These are phyloP conservation scores for Orthonychiurus folsomi DNA, from an alignment of 2,888 invertebrate genomes.

Conservation along the genomic window DNA sequence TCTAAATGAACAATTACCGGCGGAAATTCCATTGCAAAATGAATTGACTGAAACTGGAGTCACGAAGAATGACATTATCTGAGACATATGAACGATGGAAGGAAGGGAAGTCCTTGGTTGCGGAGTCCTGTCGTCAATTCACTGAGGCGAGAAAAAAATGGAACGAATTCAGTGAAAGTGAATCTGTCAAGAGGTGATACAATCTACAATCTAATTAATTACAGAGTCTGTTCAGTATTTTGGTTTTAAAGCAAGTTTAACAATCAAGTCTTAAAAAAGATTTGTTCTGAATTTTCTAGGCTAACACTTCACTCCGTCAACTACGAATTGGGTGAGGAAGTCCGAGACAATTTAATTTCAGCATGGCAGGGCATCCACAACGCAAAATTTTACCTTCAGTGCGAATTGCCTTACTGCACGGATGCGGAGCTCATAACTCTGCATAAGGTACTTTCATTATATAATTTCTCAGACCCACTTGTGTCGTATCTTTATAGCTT, in stretches of 20 bases:
- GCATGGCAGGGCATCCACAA: constrained; percentile 35
- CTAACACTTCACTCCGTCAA: constrained; percentile 7
- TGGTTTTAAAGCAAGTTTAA: not conserved
- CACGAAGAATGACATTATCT: constrained; percentile 32
- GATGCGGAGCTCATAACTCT: constrained; percentile 30
- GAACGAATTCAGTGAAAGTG: not conserved
- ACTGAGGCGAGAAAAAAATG: constrained; percentile 1
- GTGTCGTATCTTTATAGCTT: not conserved
- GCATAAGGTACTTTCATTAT: constrained; percentile 28
- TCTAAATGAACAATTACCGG: constrained; percentile 14
- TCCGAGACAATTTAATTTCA: constrained; percentile 36
- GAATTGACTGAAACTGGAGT: constrained; percentile 33
- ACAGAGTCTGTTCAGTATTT: no score
- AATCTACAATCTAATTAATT: no score
- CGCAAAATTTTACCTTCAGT: constrained; percentile 33
- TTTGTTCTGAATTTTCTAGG: not conserved
- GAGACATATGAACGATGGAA: constrained; percentile 39
- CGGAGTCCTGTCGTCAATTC: constrained; percentile 1
- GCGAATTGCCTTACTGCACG: constrained; percentile 36
- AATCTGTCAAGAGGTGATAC: not conserved
- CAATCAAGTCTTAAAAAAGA: not conserved
- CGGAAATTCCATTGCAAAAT: constrained; percentile 5
- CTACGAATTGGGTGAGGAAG: constrained; percentile 36
- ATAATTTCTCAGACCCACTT: not conserved
- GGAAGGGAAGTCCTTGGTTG: constrained; percentile 18